Base-by-base conservation (phyloP, 2,797 vertebrate genomes). In the Notolabrus celidotus region DNA sequence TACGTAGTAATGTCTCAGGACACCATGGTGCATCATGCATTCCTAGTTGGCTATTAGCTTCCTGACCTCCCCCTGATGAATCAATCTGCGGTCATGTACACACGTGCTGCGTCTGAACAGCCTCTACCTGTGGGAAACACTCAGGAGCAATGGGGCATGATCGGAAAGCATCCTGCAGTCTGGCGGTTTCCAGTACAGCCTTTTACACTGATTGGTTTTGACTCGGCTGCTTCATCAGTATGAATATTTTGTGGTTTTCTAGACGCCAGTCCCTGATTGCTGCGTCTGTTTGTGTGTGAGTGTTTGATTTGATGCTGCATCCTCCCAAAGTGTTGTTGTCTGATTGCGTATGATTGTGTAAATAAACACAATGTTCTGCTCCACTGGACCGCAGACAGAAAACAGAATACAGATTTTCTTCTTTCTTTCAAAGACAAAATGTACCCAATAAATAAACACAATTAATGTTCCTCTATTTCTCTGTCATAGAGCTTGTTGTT, bases 201-300 rank as follows among this genome's bases (percentile, higher is more conserved):
- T 77, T 84, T 73, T 55, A 62, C 27, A 46, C 51, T 86, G 83
- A 89, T 86, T 86, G 77, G 11, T 68, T 82, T 82, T 42, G 23
- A 8, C 36, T 27, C 59, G 84, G 79, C 74, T 86, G 84, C 66
- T 67, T 78, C 69, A 72, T 69, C 42, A 25, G 27, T 4, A 2
- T 27, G 29, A 65, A 70, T 45, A 46, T 59, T 53, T 38, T 31
- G 53, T 19, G 17, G 7, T 9, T 33, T 67, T 23, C 72, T 19
- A 23, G 33, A 54, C 46, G 25, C 31, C 67, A 41, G n/a, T 58
- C 58, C 43, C 71, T 83, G 70, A 82, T 81, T 86, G 76, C 71
- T 31, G 60, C 59, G 20, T 27, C 36, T 56, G 38, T 39, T 62
- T 45, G 41, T 46, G 25, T 63, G 12, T 69, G 54, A 64, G 33